Percentiles rank a stretch among this genome's conserved stretches.
Evolutionary conservation across 2,797 vertebrate genomes (phyloP).

Genomic region (Vultur gryphus): DNA sequence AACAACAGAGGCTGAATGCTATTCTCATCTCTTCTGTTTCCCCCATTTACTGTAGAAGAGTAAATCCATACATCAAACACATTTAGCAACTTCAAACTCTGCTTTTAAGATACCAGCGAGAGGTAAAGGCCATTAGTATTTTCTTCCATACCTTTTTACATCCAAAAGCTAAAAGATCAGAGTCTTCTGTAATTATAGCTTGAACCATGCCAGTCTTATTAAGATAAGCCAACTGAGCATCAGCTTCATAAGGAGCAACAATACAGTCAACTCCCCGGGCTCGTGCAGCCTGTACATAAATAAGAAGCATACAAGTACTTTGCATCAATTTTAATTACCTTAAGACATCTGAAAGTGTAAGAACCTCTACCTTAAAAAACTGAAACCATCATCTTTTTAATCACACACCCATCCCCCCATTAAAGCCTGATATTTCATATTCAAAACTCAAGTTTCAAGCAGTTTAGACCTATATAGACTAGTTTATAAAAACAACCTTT

Average conservation of each 20-base stretch:
- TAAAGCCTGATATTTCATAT: neutral
- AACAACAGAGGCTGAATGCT: neutral
- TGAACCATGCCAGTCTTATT: conserved; percentile 87
- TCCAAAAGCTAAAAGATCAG: conserved; percentile 94
- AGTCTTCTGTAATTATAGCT: conserved; percentile 95
- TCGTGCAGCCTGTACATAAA: conserved; percentile 81
- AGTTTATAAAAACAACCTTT: neutral
- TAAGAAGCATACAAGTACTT: neutral
- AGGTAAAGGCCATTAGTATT: neutral
- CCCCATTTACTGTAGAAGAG: neutral
- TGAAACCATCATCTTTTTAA: neutral
- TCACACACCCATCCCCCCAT: rapidly evolving
- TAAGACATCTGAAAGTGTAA: neutral
- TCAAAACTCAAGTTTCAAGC: neutral
- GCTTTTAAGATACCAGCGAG: neutral
- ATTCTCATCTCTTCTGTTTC: neutral
- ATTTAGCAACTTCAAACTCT: neutral
- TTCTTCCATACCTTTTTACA: conserved; percentile 88
- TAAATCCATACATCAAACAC: neutral
- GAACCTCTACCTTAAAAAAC: neutral
- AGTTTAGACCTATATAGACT: neutral
- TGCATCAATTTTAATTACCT: neutral
- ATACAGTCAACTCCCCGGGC: conserved; percentile 87
- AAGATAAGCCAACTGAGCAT: conserved; percentile 92
- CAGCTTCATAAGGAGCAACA: conserved; percentile 96